Base-by-base conservation (phyloP, 2,888 invertebrate genomes). In the Standfussiana lucernea region DNA sequence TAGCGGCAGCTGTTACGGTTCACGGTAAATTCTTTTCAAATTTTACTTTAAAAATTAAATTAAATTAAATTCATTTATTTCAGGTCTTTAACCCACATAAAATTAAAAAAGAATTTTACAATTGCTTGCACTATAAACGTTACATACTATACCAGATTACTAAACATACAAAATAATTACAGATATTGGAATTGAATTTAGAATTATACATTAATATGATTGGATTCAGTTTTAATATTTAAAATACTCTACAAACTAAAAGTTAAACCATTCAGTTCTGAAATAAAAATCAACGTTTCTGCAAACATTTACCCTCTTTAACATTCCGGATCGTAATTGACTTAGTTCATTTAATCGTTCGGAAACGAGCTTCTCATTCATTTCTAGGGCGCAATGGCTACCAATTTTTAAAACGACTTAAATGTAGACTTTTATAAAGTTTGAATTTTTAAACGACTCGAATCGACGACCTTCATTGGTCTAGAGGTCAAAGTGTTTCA, bases 331-430 rank as follows among this genome's bases (percentile, higher is more conserved):
- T 53, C 45, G 50, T 59, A 85, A 82, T 81, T 81, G 37, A 65
- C 68, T 85, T 81, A 69, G 82, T 69, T 61, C 75, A 61, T 59
- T 81, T 85, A 81, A 81, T 85, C 68, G 82, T 61, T 81, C 40
- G 59, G 82, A 75, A 85, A 69, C 75, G 85, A 75, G 75, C 42
- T 59, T 21, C n/a, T 74, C n/a, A 47, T 75, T 75, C 69, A 85
- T 69, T 69, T 74, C 42, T 75, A 32, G 5, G 13, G n/a, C 21
- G 21, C 10, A 53, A 45, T 53, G 62, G 45, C 45, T 69, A 35
- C 37, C 35, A 45, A 50, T 65, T 84, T 50, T 42, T 71, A 15
- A 84, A 56, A 65, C 10, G 28, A 47, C 32, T 47, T n/a, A 1
- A 11, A 61, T 79, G 3, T 47, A n/a, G 4, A 8, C 0, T 66